These are phyloP conservation scores for Platygyra sinensis DNA, from an alignment of 64 coral and sea anemone genomes.

Conservation along the genomic window DNA sequence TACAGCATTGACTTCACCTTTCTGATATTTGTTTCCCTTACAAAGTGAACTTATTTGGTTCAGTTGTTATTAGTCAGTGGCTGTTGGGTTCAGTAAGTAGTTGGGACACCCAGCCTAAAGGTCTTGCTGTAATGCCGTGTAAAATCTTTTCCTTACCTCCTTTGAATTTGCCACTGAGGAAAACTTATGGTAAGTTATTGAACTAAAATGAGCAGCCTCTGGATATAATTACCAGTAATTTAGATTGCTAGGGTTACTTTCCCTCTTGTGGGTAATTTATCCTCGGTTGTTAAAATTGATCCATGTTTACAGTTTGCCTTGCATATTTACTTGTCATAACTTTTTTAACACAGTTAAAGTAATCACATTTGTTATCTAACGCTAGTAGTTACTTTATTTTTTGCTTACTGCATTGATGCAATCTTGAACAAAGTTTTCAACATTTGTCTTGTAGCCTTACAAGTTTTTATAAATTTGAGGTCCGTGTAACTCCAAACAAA, in stretches of 20 bases:
- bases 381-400: no score
- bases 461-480: no score
- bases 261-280: neutral
- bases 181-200: conserved; percentile 10
- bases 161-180: conserved; percentile 33
- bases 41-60: conserved; percentile 38
- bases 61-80: conserved; percentile 12
- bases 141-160: conserved; percentile 32
- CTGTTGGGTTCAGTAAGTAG: conserved; percentile 14
- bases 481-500: no score
- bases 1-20: conserved; percentile 39
- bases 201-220: neutral
- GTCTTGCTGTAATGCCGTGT: conserved; percentile 28
- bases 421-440: no score
- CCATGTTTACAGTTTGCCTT: no score
- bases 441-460: no score
- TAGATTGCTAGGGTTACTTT: neutral
- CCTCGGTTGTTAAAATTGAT: neutral
- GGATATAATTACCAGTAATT: neutral
- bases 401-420: no score
- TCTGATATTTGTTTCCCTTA: conserved; percentile 2
- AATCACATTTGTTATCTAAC: no score
- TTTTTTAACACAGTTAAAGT: no score
- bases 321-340: no score
- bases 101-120: neutral